These are phyloP conservation scores for Latheticus oryzae DNA, from an alignment of 2,888 invertebrate species.

Conservation along the genomic window DNA sequence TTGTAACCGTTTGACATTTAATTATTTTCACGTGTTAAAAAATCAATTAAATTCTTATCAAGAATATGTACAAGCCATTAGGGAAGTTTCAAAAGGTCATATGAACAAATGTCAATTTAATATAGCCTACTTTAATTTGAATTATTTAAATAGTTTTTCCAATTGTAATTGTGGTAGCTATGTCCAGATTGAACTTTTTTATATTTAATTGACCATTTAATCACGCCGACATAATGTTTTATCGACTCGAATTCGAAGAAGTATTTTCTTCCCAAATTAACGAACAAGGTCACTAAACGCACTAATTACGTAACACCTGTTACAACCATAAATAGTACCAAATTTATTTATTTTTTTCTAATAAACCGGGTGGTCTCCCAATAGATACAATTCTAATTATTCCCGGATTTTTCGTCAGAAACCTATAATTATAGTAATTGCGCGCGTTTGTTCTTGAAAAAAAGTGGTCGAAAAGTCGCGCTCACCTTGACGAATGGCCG, in stretches of 20 bases:
- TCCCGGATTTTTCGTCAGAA: conserved; percentile 9
- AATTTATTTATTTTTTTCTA: too few relatives aligned
- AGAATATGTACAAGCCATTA: conserved; percentile 27
- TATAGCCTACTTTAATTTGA: too few relatives aligned
- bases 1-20: conserved; percentile 34
- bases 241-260: conserved; percentile 20
- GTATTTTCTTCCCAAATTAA: conserved; percentile 25
- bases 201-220: conserved; percentile 26
- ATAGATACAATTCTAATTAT: conserved; percentile 9
- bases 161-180: conserved; percentile 21
- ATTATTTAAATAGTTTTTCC: too few relatives aligned
- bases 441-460: conserved; percentile 10
- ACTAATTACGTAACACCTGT: conserved; percentile 29
- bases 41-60: conserved; percentile 35
- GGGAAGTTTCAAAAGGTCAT: too few relatives aligned
- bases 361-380: conserved; percentile 25
- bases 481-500: conserved; percentile 23
- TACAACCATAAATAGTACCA: conserved; percentile 4
- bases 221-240: conserved; percentile 23
- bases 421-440: conserved; percentile 30
- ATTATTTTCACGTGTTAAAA: conserved; percentile 33
- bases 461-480: conserved; percentile 30
- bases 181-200: conserved; percentile 13
- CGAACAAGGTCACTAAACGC: conserved; percentile 11
- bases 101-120: too few relatives aligned